Conservation (phyloP, 2,113 vertebrate genomes). For the Oreochromis spilurus region DNA sequence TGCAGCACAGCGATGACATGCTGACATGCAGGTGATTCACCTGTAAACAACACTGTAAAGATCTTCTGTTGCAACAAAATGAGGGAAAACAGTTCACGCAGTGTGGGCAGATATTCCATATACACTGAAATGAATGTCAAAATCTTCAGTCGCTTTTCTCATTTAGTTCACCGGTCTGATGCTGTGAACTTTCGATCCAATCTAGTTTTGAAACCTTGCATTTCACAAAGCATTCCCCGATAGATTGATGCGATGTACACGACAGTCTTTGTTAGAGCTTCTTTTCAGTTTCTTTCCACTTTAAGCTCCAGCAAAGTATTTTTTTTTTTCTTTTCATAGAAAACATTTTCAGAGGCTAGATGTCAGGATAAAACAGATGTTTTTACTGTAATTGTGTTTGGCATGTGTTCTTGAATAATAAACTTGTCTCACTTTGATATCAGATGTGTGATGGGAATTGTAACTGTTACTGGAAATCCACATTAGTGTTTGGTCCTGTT, state of each 20-base stretch:
- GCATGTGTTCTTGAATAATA: not conserved
- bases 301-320: not conserved
- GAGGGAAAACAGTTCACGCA: accelerated
- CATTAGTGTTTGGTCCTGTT: not conserved
- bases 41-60: not conserved
- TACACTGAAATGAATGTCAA: not conserved
- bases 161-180: not conserved
- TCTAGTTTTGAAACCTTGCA: not conserved
- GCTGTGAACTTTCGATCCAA: not conserved
- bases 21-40: not conserved
- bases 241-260: not conserved
- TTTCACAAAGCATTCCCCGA: not conserved
- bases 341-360: not conserved
- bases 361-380: not conserved
- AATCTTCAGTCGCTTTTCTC: not conserved
- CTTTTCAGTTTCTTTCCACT: not conserved
- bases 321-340: not conserved
- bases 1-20: not conserved
- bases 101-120: not conserved
- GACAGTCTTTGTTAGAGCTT: not conserved
- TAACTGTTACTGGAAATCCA: not conserved
- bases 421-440: not conserved
- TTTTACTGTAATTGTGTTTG: not conserved
- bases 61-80: not conserved
- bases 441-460: not conserved